Evolutionary conservation across 2,113 vertebrate species (phyloP).

Genomic region (Xenopus laevis): DNA sequence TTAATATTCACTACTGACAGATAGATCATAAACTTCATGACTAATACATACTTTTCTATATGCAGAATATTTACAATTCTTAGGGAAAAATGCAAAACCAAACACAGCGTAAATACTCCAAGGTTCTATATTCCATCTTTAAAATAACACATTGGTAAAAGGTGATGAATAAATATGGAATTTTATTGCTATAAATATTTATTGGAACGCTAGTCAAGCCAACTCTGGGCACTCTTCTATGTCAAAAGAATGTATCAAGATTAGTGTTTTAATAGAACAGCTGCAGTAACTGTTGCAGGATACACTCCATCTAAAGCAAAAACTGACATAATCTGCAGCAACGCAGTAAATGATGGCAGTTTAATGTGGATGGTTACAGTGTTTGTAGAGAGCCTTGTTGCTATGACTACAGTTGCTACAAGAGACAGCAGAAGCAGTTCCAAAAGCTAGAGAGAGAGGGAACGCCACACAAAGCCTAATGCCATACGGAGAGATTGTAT

Average conservation of each 20-base stretch:
- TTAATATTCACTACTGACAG: too few relatives aligned
- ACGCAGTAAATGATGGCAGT: constrained; percentile 1
- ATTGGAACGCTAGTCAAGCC: too few relatives aligned
- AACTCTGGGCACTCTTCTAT: too few relatives aligned
- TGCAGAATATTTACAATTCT: background rate
- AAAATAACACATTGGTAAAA: too few relatives aligned
- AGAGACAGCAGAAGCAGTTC: constrained; percentile 1
- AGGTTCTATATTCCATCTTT: too few relatives aligned
- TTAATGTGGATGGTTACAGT: constrained; percentile 4
- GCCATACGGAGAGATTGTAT: background rate
- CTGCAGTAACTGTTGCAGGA: background rate
- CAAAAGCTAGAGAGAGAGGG: background rate
- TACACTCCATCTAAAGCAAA: background rate
- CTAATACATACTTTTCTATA: too few relatives aligned
- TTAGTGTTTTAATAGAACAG: background rate
- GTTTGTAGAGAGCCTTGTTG: constrained; percentile 6
- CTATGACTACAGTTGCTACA: constrained; percentile 16
- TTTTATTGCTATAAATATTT: too few relatives aligned
- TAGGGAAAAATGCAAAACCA: background rate
- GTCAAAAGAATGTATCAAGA: too few relatives aligned
- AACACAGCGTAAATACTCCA: background rate
- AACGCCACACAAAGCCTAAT: background rate
- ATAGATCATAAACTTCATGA: too few relatives aligned
- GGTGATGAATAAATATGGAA: too few relatives aligned
- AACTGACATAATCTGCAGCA: background rate